Percentiles rank a stretch among this genome's conserved stretches.
These are phyloP conservation scores for Scomber colias DNA, from an alignment of 2,113 vertebrate genomes.

Conservation along the genomic window DNA sequence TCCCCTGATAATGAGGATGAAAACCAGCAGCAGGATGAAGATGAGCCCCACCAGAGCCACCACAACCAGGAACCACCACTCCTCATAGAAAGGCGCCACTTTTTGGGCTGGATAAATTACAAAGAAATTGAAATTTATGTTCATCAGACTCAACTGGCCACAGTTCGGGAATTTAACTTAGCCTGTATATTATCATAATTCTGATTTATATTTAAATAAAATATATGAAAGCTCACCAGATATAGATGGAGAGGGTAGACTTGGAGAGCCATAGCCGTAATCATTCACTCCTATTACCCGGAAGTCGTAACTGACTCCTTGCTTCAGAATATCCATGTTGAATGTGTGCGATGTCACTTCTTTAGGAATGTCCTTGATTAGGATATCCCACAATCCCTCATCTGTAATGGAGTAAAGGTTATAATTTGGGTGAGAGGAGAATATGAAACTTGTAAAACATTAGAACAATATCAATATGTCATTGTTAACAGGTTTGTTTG, in stretches of 20 bases:
- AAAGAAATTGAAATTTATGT: conserved; percentile 18
- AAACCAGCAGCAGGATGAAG: conserved; percentile 96
- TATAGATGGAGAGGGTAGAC: conserved; percentile 93
- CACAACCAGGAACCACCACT: conserved; percentile 99
- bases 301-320: conserved; percentile 97
- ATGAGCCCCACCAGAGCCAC: conserved; percentile 95
- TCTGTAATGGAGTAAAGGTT: conserved; percentile 81
- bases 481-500: conserved; percentile 59
- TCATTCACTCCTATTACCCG: conserved; percentile 96
- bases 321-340: conserved; percentile 95
- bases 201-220: conserved; percentile 10
- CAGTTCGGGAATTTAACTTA: conserved; percentile 38
- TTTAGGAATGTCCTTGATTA: conserved; percentile 98
- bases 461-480: conserved; percentile 44
- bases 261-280: conserved; percentile 95
- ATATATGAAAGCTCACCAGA: conserved; percentile 86
- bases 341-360: conserved; percentile 97
- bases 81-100: conserved; percentile 95
- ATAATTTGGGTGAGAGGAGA: conserved; percentile 1
- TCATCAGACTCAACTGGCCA: conserved; percentile 21
- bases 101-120: conserved; percentile 88
- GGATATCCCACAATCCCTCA: conserved; percentile 97
- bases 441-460: conserved; percentile 11
- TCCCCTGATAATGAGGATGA: conserved; percentile 95
- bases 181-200: conserved; percentile 4